Evolutionary conservation across 2,888 invertebrate genomes (phyloP).

Genomic region (Gerosis bhagava): DNA sequence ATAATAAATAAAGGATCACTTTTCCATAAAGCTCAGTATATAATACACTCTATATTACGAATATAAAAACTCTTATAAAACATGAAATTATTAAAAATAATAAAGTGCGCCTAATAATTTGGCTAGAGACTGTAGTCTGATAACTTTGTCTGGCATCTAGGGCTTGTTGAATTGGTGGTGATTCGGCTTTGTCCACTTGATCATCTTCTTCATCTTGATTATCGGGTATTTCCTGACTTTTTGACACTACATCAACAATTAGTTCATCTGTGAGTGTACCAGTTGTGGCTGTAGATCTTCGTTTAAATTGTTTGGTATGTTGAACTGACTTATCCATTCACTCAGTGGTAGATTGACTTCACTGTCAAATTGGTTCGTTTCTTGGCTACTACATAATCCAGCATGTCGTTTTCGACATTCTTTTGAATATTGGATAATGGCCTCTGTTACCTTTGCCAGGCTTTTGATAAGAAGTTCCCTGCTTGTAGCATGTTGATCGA

Average conservation of each 20-base stretch:
- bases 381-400: constrained; percentile 19
- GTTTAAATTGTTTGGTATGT: constrained; percentile 20
- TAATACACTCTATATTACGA: too few relatives aligned
- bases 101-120: too few relatives aligned
- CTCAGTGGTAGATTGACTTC: constrained; percentile 31
- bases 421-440: constrained; percentile 35
- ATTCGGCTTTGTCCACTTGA: constrained; percentile 5
- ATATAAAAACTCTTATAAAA: too few relatives aligned
- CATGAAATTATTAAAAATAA: too few relatives aligned
- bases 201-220: constrained; percentile 15
- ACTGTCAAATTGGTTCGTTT: constrained; percentile 29
- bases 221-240: constrained; percentile 17
- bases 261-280: constrained; percentile 25
- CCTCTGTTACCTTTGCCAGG: constrained; percentile 34
- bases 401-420: too few relatives aligned
- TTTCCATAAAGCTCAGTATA: too few relatives aligned
- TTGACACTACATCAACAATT: constrained; percentile 23
- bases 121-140: too few relatives aligned
- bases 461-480: constrained; percentile 34
- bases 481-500: constrained; percentile 40
- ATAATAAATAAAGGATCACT: too few relatives aligned
- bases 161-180: too few relatives aligned
- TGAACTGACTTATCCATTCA: constrained; percentile 32
- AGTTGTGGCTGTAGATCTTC: constrained; percentile 21
- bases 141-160: too few relatives aligned